Percentiles rank a stretch among this genome's conserved stretches.
Conservation (phyloP, 2,888 invertebrate genomes). For the Metalampra italica region DNA sequence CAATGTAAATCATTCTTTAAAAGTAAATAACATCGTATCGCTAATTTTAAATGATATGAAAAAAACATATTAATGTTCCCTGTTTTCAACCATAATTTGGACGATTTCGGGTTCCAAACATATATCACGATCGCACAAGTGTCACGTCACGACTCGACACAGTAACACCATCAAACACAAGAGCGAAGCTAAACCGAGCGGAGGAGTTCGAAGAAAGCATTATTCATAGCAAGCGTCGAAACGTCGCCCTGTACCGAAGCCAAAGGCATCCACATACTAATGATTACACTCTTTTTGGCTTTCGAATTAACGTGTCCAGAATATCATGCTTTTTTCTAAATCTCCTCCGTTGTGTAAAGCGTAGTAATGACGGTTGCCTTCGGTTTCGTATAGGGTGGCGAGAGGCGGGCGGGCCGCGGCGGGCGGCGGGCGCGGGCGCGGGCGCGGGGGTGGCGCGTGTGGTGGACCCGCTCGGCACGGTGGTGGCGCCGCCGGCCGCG, state of each 20-base stretch:
- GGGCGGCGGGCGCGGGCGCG: conserved; percentile 47
- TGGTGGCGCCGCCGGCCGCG: conserved; percentile 70
- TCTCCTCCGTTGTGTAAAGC: conserved; percentile 26
- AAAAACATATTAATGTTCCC: too few relatives aligned
- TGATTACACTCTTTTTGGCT: conserved; percentile 25
- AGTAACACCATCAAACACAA: conserved; percentile 10
- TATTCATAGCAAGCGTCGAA: conserved; percentile 1
- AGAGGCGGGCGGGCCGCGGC: conserved; percentile 30
- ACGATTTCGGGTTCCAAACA: too few relatives aligned
- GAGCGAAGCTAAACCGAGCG: conserved; percentile 3
- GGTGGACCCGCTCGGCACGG: conserved; percentile 81
- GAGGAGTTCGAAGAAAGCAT: conserved; percentile 14
- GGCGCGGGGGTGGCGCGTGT: conserved; percentile 20
- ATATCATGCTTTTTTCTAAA: conserved; percentile 37
- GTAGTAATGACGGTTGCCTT: conserved; percentile 82
- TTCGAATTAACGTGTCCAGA: conserved; percentile 12
- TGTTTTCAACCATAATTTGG: too few relatives aligned
- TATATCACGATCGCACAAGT: neutral
- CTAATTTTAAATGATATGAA: too few relatives aligned
- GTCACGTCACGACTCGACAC: conserved; percentile 7
- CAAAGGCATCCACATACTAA: conserved; percentile 67
- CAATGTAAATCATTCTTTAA: too few relatives aligned
- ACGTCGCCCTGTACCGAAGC: conserved; percentile 55
- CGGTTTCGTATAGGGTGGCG: conserved; percentile 87
- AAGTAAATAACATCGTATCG: too few relatives aligned